A percentile compares a stretch with the other conserved stretches of the same genome.
Evolutionary conservation across 2,888 invertebrate species (phyloP).

Genomic region (Monopis laevigella): DNA sequence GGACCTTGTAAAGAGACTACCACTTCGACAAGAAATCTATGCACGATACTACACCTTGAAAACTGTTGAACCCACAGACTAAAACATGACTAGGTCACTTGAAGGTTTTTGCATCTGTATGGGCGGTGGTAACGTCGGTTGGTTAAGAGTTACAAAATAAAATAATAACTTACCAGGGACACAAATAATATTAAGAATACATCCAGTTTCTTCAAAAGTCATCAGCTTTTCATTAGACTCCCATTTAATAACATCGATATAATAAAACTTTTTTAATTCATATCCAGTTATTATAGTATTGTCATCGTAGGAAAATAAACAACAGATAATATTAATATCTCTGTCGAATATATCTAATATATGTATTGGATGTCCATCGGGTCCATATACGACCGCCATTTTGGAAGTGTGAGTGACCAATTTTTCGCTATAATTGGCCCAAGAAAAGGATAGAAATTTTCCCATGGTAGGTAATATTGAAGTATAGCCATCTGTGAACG

Average conservation of each 20-base stretch:
- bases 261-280: slow-evolving; percentile 23
- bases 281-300: slow-evolving; percentile 39
- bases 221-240: slow-evolving; percentile 38
- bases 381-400: slow-evolving; percentile 35
- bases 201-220: slow-evolving; percentile 37
- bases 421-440: slow-evolving; percentile 42
- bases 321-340: slow-evolving; percentile 35
- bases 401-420: slow-evolving; percentile 45
- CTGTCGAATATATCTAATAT: slow-evolving; percentile 37
- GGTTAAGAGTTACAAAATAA: neutral
- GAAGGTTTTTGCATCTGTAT: too few relatives aligned
- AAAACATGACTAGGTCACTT: too few relatives aligned
- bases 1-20: too few relatives aligned
- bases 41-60: too few relatives aligned
- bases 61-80: too few relatives aligned
- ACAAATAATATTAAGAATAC: slow-evolving; percentile 37
- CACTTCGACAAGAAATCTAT: too few relatives aligned
- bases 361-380: slow-evolving; percentile 29
- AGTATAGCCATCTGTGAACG: slow-evolving; percentile 31
- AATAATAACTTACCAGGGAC: slow-evolving; percentile 39
- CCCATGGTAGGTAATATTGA: slow-evolving; percentile 37
- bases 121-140: neutral
- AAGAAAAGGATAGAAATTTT: slow-evolving; percentile 42
- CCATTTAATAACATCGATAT: slow-evolving; percentile 39
- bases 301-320: slow-evolving; percentile 45